Evolutionary conservation across 2,797 vertebrate species (phyloP), one percentile per base, ranked within the genome.

Genomic region (Melanotaenia trifasciata): DNA sequence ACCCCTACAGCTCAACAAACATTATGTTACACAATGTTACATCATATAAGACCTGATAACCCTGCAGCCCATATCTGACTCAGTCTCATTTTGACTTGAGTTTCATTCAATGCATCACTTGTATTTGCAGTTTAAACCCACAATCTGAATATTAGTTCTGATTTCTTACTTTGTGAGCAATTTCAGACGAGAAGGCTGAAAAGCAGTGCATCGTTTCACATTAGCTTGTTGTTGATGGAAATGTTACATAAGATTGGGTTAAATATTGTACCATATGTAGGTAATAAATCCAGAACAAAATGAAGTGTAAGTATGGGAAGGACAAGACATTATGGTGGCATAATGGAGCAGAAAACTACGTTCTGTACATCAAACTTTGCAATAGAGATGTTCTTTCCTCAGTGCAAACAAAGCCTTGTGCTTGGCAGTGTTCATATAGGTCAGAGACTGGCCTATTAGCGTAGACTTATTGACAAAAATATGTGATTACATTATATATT

Each of bases 131-230:
- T 8, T 22, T 22, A 7, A 9, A 24, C 5, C 24, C 22, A 54
- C 14, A 38, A 0, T 38, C 35, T 18, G n/a, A 40, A 28, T 16
- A 28, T 24, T 22, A 56, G 24, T 43, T 57, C 18, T 32, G 24
- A 24, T 60, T 69, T 45, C 30, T 60, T 24, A 28, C 16, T 47
- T 63, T 47, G 40, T 63, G 40, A 64, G 24, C 14, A 16, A 22
- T 45, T 64, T 58, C 28, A 45, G 4, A 3, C 12, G 2, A 53
- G n/a, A 51, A 51, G 8, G 4, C 20, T 36, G 36, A 36, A 7
- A 36, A 59, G 5, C 10, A 22, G 11, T 58, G 11, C 4, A 5
- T 35, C 4, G 14, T 16, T 0, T 38, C 36, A 38, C 9, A 35
- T n/a, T n/a, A 35, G 10, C 32, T 32, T 57, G 54, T n/a, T n/a